Conservation (phyloP, 2,113 vertebrate genomes). For the Tetraodon nigroviridis region DNA sequence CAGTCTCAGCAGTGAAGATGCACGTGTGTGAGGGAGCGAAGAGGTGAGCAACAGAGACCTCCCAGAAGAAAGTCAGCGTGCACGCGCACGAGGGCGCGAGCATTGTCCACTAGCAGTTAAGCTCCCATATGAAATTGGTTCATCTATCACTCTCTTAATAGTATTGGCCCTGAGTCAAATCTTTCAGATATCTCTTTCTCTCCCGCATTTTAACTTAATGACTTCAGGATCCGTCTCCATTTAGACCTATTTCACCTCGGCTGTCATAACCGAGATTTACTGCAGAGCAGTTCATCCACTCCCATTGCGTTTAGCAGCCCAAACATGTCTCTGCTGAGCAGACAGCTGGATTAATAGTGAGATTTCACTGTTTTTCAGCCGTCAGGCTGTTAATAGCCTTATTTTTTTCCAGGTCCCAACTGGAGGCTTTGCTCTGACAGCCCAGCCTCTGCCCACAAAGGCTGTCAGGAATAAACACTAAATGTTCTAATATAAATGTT, state of each 20-base stretch:
- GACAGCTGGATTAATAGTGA: slow-evolving; percentile 39
- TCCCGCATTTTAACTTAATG: slow-evolving; percentile 59
- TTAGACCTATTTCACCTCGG: slow-evolving; percentile 44
- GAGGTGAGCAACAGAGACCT: slow-evolving; percentile 12
- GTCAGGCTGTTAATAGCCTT: slow-evolving; percentile 42
- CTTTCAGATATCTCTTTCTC: slow-evolving; percentile 41
- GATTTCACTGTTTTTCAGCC: slow-evolving; percentile 43
- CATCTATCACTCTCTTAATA: slow-evolving; percentile 54
- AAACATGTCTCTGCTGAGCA: slow-evolving; percentile 38
- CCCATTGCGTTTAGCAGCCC: slow-evolving; percentile 41
- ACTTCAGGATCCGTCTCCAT: slow-evolving; percentile 53
- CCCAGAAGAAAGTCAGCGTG: slow-evolving; percentile 1
- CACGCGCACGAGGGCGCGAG: slow-evolving; percentile 4
- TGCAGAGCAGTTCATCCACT: slow-evolving; percentile 24
- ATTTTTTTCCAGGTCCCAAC: slow-evolving; percentile 18
- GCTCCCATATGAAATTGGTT: slow-evolving; percentile 42
- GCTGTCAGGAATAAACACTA: slow-evolving; percentile 14
- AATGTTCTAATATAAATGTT: slow-evolving; percentile 53
- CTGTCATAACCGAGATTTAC: slow-evolving; percentile 58
- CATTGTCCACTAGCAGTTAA: slow-evolving; percentile 30
- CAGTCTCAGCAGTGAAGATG: slow-evolving; percentile 40
- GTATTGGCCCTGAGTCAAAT: slow-evolving; percentile 53
- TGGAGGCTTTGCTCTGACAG: slow-evolving; percentile 14
- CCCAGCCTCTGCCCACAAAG: slow-evolving; percentile 12
- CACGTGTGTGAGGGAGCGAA: slow-evolving; percentile 16